Percentiles rank a stretch among this genome's conserved stretches.
Evolutionary conservation across 2,888 invertebrate genomes (phyloP).

Genomic region (Cephus spinipes): DNA sequence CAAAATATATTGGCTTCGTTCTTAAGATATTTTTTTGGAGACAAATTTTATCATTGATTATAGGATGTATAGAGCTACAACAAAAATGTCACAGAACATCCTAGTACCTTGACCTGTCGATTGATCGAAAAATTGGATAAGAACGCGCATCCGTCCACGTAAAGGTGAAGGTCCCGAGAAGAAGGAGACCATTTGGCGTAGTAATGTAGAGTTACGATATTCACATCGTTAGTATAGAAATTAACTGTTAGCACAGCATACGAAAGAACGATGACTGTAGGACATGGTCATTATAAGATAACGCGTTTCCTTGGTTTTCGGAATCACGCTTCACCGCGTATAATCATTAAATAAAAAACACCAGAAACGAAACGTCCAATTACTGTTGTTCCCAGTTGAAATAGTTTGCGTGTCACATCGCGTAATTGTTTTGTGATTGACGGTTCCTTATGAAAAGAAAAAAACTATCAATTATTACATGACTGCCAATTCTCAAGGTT

Average conservation of each 20-base stretch:
- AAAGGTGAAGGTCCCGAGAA: neutral
- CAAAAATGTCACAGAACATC: neutral
- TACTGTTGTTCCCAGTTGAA: neutral
- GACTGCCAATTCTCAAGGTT: neutral
- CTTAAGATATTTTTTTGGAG: too few relatives aligned
- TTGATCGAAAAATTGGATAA: neutral
- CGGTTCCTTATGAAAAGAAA: neutral
- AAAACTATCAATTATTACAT: neutral
- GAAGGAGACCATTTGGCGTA: neutral
- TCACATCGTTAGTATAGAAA: neutral
- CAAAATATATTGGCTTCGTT: too few relatives aligned
- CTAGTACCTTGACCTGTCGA: neutral
- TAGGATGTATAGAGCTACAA: neutral
- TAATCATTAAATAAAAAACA: neutral
- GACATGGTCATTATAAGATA: neutral
- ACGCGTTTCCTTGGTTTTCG: neutral
- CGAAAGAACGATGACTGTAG: neutral
- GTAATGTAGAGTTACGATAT: neutral
- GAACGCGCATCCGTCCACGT: neutral
- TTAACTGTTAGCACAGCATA: neutral
- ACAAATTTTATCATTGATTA: neutral
- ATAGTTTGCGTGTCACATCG: neutral
- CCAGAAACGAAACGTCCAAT: neutral
- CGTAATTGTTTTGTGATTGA: neutral
- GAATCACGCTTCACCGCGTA: neutral